phyloP scores from a whole-genome alignment of 2,888 invertebrate species.

The Ectobius pallidus region DNA sequence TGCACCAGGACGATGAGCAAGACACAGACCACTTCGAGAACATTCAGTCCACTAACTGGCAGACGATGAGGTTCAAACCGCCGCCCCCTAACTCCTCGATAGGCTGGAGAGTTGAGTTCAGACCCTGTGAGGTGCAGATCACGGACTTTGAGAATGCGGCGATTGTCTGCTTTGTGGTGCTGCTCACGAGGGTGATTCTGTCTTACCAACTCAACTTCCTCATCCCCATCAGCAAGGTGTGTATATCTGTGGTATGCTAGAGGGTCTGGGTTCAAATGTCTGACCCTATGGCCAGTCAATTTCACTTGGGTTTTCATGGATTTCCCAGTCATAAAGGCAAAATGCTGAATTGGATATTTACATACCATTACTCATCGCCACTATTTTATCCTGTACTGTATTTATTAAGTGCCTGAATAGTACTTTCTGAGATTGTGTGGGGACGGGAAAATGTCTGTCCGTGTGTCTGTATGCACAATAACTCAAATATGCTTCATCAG shows the following conservation, averaged over 20 bases:
- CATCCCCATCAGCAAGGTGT: conserved; percentile 94
- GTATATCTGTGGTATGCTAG: conserved; percentile 1
- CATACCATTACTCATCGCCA: too few relatives aligned
- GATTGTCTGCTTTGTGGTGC: conserved; percentile 95
- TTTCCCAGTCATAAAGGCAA: too few relatives aligned
- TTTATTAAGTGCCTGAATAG: too few relatives aligned
- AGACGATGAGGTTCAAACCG: conserved; percentile 98
- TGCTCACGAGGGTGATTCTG: conserved; percentile 94
- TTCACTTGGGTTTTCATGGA: too few relatives aligned
- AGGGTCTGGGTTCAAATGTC: background rate
- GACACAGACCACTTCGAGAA: conserved; percentile 99
- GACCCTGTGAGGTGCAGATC: conserved; percentile 97
- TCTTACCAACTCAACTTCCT: conserved; percentile 95
- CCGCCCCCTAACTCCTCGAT: conserved; percentile 95
- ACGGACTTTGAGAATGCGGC: conserved; percentile 99
- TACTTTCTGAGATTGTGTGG: too few relatives aligned
- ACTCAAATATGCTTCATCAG: too few relatives aligned
- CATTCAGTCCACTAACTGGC: conserved; percentile 99
- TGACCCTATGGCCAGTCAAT: background rate
- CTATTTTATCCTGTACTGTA: too few relatives aligned
- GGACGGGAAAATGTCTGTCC: too few relatives aligned
- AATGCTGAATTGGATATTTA: too few relatives aligned
- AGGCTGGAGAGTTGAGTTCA: conserved; percentile 99
- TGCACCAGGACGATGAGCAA: conserved; percentile 89
- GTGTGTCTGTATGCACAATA: too few relatives aligned